phyloP scores from a whole-genome alignment of 2,888 invertebrate species.

The Watsonalla binaria region DNA sequence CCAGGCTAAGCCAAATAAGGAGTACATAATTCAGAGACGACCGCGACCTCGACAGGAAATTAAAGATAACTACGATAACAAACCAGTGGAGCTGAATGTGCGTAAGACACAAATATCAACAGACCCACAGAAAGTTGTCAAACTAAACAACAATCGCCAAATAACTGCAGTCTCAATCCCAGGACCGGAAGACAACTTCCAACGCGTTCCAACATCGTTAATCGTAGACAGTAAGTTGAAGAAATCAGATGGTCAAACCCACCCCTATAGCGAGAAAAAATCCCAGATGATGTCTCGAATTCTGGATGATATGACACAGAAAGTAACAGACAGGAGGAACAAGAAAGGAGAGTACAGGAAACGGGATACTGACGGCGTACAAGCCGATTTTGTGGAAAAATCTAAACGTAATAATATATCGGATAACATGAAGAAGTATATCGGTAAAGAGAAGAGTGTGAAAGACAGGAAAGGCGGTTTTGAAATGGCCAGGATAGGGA shows the following conservation, averaged over 20 bases:
- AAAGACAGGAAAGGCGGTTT: constrained; percentile 11
- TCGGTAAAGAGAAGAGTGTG: constrained; percentile 27
- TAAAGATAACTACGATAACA: constrained; percentile 14
- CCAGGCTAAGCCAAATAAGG: not conserved
- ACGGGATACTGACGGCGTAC: constrained; percentile 19
- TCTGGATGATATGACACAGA: constrained; percentile 25
- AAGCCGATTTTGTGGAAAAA: constrained; percentile 11
- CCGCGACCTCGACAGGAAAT: constrained; percentile 2
- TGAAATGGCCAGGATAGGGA: constrained; percentile 24
- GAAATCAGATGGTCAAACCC: not conserved
- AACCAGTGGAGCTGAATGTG: constrained; percentile 30
- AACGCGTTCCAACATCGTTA: constrained; percentile 15
- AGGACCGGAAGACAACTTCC: constrained; percentile 18
- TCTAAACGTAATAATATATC: constrained; percentile 24
- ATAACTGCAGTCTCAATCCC: constrained; percentile 11
- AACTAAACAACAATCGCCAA: constrained; percentile 28
- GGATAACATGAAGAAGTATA: constrained; percentile 34
- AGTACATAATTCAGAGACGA: not conserved
- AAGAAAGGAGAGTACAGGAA: constrained; percentile 27
- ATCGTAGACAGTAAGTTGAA: constrained; percentile 13
- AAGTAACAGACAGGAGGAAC: constrained; percentile 19
- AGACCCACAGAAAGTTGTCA: constrained; percentile 28
- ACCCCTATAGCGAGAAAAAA: not conserved
- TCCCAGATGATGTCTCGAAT: constrained; percentile 2
- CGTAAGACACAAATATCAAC: constrained; percentile 27